Conservation (phyloP, 2,888 invertebrate species). For the Mesorhabditis spiculigera region DNA sequence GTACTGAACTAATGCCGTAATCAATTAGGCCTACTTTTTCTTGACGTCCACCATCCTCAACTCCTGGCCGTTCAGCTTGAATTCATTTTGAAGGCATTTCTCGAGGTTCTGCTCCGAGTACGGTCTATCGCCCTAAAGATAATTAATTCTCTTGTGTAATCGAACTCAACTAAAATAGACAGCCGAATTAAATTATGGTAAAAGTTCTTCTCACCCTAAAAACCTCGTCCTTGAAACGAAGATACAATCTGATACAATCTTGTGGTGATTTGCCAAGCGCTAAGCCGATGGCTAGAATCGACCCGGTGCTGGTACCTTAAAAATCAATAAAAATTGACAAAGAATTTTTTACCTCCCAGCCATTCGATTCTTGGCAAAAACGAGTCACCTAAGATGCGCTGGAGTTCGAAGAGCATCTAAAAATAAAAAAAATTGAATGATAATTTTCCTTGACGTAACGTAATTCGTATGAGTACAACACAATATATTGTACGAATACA, state of each 20-base stretch:
- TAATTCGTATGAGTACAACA: not conserved
- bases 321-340: not conserved
- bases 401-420: constrained; percentile 43
- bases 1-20: not conserved
- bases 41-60: not conserved
- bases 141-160: not conserved
- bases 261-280: constrained; percentile 67
- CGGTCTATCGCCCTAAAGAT: not conserved
- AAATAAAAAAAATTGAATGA: constrained; percentile 8
- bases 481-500: not conserved
- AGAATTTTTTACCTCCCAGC: constrained; percentile 71
- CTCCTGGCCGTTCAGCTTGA: not conserved
- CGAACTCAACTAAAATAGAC: constrained; percentile 58
- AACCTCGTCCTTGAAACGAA: constrained; percentile 75
- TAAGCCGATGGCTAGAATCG: constrained; percentile 81
- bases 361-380: constrained; percentile 86
- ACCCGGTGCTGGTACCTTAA: constrained; percentile 73
- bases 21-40: not conserved
- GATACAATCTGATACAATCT: constrained; percentile 85
- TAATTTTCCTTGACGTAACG: not conserved
- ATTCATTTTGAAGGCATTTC: constrained; percentile 9
- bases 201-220: not conserved
- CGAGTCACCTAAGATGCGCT: constrained; percentile 57
- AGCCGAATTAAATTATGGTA: constrained; percentile 67
- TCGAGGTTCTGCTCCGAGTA: constrained; percentile 14